Evolutionary conservation across 2,797 vertebrate species (phyloP), one percentile per base, ranked within the genome.

Genomic region (Betta splendens): DNA sequence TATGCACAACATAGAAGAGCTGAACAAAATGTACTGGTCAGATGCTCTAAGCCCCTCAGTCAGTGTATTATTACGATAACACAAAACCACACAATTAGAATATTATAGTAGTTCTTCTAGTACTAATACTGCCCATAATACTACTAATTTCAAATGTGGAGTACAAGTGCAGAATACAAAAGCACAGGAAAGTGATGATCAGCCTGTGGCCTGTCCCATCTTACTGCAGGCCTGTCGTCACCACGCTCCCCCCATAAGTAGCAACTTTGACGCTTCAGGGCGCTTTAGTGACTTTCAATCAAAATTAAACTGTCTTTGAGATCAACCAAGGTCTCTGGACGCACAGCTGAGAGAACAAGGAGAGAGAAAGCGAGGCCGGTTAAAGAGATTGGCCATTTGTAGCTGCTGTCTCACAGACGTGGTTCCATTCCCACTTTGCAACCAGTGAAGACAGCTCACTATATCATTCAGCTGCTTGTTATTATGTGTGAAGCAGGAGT

Each of bases 391-490:
- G 76, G 64, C 64, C 70, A 72, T 86, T 86, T 85, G 85, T 78
- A 67, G 81, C 53, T 15, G 77, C 71, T 53, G 69, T 85, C 81
- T 81, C 64, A 15, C 69, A 62, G 77, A 58, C 42, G 64, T 60
- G 77, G 39, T 74, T 82, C 68, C 66, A 64, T 69, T 81, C 77
- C 58, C 64, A n/a, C 75, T 64, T 25, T 39, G 54, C 77, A 69
- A 85, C 82, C 79, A 39, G 65, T 64, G 74, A 85, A 75, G 88
- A 89, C 83, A 81, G 87, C 76, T 85, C 80, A 72, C 86, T 89
- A 73, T 62, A 87, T 91, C 85, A 86, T 74, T 84, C 86, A 66
- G 75, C 70, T 49, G 46, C 83, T 84, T 88, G 88, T 88, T 86
- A 83, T 88, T 91, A 81, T 71, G 77, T 87, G 72, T 89, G 79